Base-by-base conservation (phyloP, 2,888 invertebrate species). In the Eupeodes luniger region DNA sequence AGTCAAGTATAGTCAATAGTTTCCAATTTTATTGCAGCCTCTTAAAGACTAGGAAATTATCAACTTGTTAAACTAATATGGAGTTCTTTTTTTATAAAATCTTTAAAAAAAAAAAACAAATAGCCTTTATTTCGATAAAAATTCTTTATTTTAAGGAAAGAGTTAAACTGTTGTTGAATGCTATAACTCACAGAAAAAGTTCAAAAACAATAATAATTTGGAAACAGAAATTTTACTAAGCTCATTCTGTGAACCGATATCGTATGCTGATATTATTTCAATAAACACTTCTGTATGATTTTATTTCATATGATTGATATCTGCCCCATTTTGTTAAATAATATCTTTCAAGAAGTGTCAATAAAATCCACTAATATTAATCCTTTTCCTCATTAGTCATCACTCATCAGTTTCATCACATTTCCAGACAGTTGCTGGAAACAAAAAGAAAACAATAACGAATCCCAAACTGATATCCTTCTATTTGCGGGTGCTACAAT, bases 301-400 rank as follows among this genome's bases (percentile, higher is more conserved):
- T 57, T 7, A 53, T n/a, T 27, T 57, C 3, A 16, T 19, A 34
- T 11, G 27, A 9, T 59, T 59, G 47, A 59, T 34, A 34, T 59
- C 14, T 59, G 14, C 57, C 44, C 47, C 59, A 40, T 40, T 7
- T 9, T 9, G 9, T 40, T 59, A 40, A 19, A 4, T 9, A 55
- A 70, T 53, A 40, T 36, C 6, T 51, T 53, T 36, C 11, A 53
- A 36, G n/a, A 53, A 69, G 16, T 69, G 69, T 70, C 69, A 70
- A 70, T 19, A 55, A 70, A 55, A 10, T 40, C 36, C 36, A 16
- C 27, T 7, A 9, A 79, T 62, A 61, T 34, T 66, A 75, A 81
- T 76, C 81, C 81, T 75, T 81, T 75, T 53, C 9, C 70, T 55
- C 55, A 70, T 70, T 70, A 70, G 44, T 70, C 70, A 70, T 19